These are phyloP conservation scores for Choloepus didactylus DNA, from an alignment of 2,797 vertebrate genomes.

Conservation along the genomic window DNA sequence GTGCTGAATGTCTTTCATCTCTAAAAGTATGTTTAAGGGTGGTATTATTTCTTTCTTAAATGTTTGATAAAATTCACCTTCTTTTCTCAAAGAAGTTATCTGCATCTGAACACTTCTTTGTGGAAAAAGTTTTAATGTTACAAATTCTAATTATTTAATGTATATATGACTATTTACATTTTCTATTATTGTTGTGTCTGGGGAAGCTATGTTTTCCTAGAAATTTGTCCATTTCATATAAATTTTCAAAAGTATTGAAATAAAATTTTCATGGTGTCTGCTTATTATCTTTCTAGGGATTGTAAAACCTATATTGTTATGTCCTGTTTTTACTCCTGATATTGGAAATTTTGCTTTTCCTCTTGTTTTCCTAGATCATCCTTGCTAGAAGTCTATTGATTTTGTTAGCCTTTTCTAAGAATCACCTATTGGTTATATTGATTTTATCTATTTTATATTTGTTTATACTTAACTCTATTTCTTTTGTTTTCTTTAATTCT, in stretches of 20 bases:
- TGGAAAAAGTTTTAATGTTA: not conserved
- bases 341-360: not conserved
- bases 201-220: not conserved
- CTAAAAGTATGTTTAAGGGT: not conserved
- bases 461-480: not conserved
- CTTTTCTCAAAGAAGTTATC: not conserved
- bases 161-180: not conserved
- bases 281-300: not conserved
- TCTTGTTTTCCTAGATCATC: not conserved
- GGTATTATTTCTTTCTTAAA: too few species aligned
- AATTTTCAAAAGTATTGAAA: not conserved
- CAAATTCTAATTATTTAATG: not conserved
- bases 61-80: not conserved
- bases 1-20: not conserved
- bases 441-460: not conserved
- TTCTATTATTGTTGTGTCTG: not conserved
- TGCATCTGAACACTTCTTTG: not conserved
- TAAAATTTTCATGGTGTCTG: not conserved
- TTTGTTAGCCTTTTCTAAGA: not conserved
- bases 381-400: not conserved
- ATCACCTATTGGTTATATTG: not conserved
- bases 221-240: not conserved
- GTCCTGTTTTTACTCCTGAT: not conserved
- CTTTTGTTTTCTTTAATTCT: not conserved
- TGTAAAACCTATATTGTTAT: not conserved